Percentiles rank a stretch among this genome's conserved stretches.
Conservation (phyloP, 1,140 invertebrate species). For the Vollenhovia emeryi region DNA sequence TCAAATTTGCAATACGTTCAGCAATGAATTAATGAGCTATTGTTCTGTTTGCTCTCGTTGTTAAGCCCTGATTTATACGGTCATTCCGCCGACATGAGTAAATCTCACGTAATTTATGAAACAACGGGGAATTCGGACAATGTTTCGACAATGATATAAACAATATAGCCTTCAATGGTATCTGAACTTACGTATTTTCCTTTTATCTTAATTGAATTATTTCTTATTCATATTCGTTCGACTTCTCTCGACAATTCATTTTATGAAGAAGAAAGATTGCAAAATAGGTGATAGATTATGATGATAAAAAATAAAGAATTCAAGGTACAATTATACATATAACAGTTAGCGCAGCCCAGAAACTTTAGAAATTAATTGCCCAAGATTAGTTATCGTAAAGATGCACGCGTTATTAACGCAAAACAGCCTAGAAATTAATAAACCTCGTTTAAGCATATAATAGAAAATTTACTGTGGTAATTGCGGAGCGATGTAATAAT, state of each 20-base stretch:
- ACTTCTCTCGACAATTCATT: not conserved
- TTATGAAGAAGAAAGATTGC: not conserved
- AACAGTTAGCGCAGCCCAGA: not conserved
- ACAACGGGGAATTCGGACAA: not conserved
- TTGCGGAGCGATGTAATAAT: not conserved
- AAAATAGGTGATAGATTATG: not conserved
- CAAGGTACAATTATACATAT: not conserved
- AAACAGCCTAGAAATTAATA: not conserved
- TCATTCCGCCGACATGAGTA: not conserved
- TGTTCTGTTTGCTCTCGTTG: not conserved
- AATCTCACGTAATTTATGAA: conserved; percentile 15
- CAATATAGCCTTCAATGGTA: not conserved
- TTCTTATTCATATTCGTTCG: not conserved
- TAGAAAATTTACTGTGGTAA: not conserved
- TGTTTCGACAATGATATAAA: not conserved
- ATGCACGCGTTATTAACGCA: not conserved
- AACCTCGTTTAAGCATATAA: not conserved
- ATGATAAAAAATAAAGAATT: not conserved
- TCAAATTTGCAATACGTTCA: conserved; percentile 9
- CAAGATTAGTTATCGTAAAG: not conserved
- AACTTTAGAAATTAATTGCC: not conserved
- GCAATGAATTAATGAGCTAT: conserved; percentile 9
- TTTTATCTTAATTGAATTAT: not conserved
- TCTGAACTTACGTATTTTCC: not conserved
- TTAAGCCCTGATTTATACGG: conserved; percentile 7